Evolutionary conservation across 1,140 invertebrate genomes (phyloP).

Genomic region (Drosophila eugracilis): DNA sequence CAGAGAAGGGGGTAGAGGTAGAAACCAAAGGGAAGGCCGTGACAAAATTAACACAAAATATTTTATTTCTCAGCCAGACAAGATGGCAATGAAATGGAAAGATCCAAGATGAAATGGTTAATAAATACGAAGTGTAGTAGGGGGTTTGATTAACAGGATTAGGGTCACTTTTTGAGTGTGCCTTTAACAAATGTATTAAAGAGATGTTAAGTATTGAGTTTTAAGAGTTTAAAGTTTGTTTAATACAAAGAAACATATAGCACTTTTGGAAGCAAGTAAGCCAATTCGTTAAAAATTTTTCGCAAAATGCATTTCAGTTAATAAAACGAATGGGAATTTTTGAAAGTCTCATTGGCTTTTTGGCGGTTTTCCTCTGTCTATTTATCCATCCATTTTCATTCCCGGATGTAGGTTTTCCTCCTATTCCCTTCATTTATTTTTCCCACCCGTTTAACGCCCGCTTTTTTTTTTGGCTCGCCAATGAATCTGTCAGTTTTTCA

Average conservation of each 20-base stretch:
- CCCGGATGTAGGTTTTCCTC: not conserved
- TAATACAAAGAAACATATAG: too few relatives aligned
- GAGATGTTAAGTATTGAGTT: not conserved
- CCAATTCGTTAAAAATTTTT: not conserved
- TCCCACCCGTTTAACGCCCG: not conserved
- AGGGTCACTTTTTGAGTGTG: too few relatives aligned
- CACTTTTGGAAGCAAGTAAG: too few relatives aligned
- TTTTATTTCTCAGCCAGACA: constrained; percentile 52
- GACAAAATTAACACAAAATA: constrained; percentile 79
- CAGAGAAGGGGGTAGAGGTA: too few relatives aligned
- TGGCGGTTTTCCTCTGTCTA: not conserved
- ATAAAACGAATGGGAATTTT: not conserved
- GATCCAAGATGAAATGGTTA: not conserved
- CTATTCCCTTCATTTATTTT: not conserved
- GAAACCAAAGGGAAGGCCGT: constrained; percentile 18
- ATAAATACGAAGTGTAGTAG: not conserved
- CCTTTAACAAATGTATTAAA: not conserved
- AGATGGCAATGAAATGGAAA: constrained; percentile 14
- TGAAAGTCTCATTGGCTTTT: not conserved
- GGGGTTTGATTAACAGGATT: too few relatives aligned
- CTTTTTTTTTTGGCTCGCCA: constrained; percentile 9
- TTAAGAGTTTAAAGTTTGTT: too few relatives aligned
- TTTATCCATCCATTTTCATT: not conserved
- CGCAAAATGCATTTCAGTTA: not conserved
- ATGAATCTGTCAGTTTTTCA: constrained; percentile 52